Conservation (phyloP, 2,888 invertebrate genomes). For the Zonitis immaculata region DNA sequence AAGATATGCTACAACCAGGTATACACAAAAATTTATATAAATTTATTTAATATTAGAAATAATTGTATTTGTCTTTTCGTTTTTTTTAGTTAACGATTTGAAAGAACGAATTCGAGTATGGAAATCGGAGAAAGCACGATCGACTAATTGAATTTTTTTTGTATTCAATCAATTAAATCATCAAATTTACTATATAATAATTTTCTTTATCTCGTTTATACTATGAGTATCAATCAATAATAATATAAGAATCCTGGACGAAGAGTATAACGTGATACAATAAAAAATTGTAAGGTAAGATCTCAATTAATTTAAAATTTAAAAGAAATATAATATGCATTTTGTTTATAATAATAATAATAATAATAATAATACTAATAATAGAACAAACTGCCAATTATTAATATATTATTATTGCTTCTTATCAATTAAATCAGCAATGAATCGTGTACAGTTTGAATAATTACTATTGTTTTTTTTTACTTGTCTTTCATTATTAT, state of each 20-base stretch:
- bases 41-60: slow-evolving; percentile 1
- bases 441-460: background rate
- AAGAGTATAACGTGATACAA: background rate
- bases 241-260: background rate
- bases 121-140: slow-evolving; percentile 72
- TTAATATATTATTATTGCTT: background rate
- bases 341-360: background rate
- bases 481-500: slow-evolving; percentile 4
- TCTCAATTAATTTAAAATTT: slow-evolving; percentile 14
- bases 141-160: slow-evolving; percentile 38
- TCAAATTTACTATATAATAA: no score
- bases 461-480: background rate
- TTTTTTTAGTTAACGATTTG: slow-evolving; percentile 68
- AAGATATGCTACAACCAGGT: slow-evolving; percentile 91
- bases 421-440: background rate
- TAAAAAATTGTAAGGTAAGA: slow-evolving; percentile 13
- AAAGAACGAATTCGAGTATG: slow-evolving; percentile 82
- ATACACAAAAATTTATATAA: slow-evolving; percentile 25
- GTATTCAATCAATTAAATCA: slow-evolving; percentile 7
- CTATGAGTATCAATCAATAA: background rate
- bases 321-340: background rate
- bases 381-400: background rate
- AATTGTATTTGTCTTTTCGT: slow-evolving; percentile 14
- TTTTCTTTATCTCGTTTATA: slow-evolving; percentile 11
- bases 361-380: background rate